phyloP scores from a whole-genome alignment of 2,797 vertebrate species.

The Choloepus didactylus region DNA sequence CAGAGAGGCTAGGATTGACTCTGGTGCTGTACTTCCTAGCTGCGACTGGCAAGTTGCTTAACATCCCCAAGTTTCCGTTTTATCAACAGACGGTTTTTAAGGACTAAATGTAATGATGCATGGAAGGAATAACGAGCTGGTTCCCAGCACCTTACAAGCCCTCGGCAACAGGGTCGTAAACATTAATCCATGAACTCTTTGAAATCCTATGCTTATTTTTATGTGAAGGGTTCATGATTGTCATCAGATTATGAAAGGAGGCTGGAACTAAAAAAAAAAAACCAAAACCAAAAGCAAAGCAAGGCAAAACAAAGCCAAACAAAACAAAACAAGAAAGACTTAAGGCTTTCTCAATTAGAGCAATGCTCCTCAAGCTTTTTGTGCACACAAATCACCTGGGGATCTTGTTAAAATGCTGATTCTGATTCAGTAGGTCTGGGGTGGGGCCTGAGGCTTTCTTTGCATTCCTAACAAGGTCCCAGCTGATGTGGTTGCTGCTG shows the following conservation, averaged over 20 bases:
- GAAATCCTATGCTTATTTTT: slow-evolving; percentile 25
- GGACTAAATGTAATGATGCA: background rate
- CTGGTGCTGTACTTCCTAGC: background rate
- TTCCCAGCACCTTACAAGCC: background rate
- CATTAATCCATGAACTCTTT: background rate
- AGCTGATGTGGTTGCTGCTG: background rate
- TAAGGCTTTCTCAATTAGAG: background rate
- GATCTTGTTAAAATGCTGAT: slow-evolving; percentile 1
- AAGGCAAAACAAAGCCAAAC: slow-evolving; percentile 4
- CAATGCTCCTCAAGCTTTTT: background rate
- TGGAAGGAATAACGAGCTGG: background rate
- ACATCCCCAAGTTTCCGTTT: background rate
- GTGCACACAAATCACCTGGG: background rate
- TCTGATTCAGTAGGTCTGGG: background rate
- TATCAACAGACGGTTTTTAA: background rate
- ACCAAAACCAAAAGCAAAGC: slow-evolving; percentile 1
- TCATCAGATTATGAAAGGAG: background rate
- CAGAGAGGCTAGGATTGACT: background rate
- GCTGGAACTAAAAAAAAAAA: slow-evolving; percentile 40
- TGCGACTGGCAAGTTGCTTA: background rate
- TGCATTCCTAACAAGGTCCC: background rate
- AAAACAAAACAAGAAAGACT: background rate
- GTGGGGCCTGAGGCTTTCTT: background rate
- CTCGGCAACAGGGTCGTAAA: background rate
- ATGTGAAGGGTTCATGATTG: background rate